Evolutionary conservation across 2,888 invertebrate genomes (phyloP), one percentile per base, ranked within the genome.

Genomic region (Eilema caniola): DNA sequence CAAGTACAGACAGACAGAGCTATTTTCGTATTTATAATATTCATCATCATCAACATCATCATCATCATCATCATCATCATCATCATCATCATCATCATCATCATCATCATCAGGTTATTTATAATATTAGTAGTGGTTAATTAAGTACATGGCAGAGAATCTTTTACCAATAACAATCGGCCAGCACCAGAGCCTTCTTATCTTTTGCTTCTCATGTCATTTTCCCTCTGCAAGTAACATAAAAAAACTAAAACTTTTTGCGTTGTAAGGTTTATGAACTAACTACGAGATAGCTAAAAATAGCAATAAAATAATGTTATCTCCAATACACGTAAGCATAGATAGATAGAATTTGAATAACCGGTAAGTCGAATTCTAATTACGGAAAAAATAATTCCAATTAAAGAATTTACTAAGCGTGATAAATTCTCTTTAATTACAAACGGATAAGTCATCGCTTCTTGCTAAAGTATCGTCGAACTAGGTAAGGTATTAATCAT

Each of bases 401-500:
- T 59, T 3, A 12, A 66, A 31, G 25, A 61, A 23, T n/a, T 62
- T 25, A 23, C 14, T 57, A 25, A 62, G 63, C 47, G 23, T 69
- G 63, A 60, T 56, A 20, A 63, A 60, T 65, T 61, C 24, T 61
- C 47, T 61, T 67, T 67, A 75, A 72, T 69, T 67, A 61, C 59
- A 24, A 62, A 62, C 41, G 25, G 20, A 62, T 66, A 76, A 77
- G 74, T 82, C 81, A 82, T 77, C 75, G 37, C 57, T 83, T 76
- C 75, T 74, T 63, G 70, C 69, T 74, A 82, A 31, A 69, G 67
- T 70, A 75, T 75, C 71, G 69, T 73, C 75, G 70, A 76, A 79
- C 77, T 75, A 79, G 76, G 76, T 69, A 74, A 75, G 28, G 63
- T 62, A 53, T 82, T 83, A 82, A 72, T 82, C 82, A 84, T 77